phyloP scores from a whole-genome alignment of 1,140 invertebrate genomes.

The Nephila pilipes region DNA sequence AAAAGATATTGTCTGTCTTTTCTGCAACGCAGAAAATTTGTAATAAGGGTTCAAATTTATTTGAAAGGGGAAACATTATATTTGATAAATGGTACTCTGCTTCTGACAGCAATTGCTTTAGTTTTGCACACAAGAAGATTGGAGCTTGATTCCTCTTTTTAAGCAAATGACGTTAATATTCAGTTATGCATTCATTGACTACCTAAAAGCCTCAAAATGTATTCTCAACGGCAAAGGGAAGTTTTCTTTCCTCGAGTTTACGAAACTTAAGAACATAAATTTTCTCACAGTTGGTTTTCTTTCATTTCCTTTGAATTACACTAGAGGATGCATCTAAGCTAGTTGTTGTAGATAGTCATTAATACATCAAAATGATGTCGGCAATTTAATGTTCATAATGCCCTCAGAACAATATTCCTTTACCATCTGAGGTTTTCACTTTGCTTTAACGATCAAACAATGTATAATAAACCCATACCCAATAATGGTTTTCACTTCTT shows the following conservation, averaged over 20 bases:
- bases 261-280: not conserved
- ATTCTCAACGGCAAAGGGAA: slow-evolving; percentile 13
- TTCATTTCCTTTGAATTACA: no score
- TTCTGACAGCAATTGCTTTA: slow-evolving; percentile 65
- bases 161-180: slow-evolving; percentile 68
- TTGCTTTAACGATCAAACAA: no score
- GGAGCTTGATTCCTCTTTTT: slow-evolving; percentile 14
- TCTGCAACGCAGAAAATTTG: slow-evolving; percentile 19
- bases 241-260: slow-evolving; percentile 39
- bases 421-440: no score
- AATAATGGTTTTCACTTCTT: no score
- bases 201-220: slow-evolving; percentile 23
- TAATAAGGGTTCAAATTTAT: slow-evolving; percentile 72
- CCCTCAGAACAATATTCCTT: no score
- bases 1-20: slow-evolving; percentile 60
- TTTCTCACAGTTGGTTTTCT: no score
- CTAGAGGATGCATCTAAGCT: no score
- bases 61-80: slow-evolving; percentile 70
- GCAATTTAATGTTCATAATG: no score
- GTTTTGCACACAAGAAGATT: not conserved
- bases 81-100: slow-evolving; percentile 54
- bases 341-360: no score
- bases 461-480: no score
- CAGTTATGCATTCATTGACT: slow-evolving; percentile 66
- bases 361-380: no score